A percentile compares a stretch with the other conserved stretches of the same genome.
These are phyloP conservation scores for Camptogramma bilineatum DNA, from an alignment of 2,888 invertebrate genomes.

Conservation along the genomic window DNA sequence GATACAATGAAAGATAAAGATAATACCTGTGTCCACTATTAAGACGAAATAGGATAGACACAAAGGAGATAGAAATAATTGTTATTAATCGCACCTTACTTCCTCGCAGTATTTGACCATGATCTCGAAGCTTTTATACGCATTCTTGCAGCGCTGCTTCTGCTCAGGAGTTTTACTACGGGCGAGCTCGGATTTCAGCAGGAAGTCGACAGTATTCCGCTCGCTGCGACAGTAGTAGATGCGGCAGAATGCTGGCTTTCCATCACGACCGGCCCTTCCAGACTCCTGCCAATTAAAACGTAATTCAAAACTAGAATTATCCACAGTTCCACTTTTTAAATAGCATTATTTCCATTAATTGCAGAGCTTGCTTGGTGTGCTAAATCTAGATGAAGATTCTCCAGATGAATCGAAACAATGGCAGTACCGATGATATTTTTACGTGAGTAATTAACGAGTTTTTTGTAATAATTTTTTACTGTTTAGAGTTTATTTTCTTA, in stretches of 20 bases:
- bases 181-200: conserved; percentile 90
- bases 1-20: too few species aligned
- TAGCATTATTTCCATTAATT: too few species aligned
- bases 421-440: too few species aligned
- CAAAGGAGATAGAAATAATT: too few species aligned
- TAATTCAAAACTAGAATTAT: not conserved
- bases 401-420: too few species aligned
- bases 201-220: conserved; percentile 92
- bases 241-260: conserved; percentile 94
- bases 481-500: too few species aligned
- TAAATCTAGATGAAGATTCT: too few species aligned
- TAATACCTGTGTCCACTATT: too few species aligned
- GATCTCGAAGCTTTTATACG: conserved; percentile 91
- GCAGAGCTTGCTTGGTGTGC: too few species aligned
- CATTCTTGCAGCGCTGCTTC: conserved; percentile 86
- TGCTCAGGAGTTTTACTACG: conserved; percentile 85
- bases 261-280: conserved; percentile 98
- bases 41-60: not conserved
- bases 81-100: conserved; percentile 63
- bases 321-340: too few species aligned
- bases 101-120: conserved; percentile 95
- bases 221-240: conserved; percentile 95
- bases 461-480: too few species aligned
- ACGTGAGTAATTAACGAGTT: too few species aligned
- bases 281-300: conserved; percentile 89